Conservation (phyloP, 2,113 vertebrate genomes). For the Piprites chloris region DNA sequence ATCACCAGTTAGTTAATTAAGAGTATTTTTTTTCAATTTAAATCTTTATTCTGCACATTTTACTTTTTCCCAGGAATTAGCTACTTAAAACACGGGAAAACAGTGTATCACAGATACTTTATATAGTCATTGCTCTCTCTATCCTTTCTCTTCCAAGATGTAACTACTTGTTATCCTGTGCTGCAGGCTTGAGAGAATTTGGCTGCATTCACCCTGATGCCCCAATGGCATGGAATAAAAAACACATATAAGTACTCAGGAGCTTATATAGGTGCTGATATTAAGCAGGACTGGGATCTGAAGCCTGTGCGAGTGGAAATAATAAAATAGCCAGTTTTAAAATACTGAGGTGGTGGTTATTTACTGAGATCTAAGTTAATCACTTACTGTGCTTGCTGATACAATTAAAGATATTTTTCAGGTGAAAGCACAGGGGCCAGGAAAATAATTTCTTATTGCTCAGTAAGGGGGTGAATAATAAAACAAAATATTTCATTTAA, state of each 20-base stretch:
- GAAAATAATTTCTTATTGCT: conserved; percentile 47
- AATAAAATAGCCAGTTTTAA: not conserved
- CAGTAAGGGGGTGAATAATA: not conserved
- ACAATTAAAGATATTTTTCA: not conserved
- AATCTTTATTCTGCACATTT: not conserved
- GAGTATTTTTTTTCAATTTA: not conserved
- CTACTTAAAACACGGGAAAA: not conserved
- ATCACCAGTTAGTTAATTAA: not conserved
- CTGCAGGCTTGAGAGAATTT: not conserved
- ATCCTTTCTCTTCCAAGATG: not conserved
- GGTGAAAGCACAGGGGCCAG: not conserved
- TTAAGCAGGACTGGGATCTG: not conserved
- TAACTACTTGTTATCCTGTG: not conserved
- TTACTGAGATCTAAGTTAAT: no score
- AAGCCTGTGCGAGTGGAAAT: not conserved
- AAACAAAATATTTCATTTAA: not conserved
- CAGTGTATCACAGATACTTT: not conserved
- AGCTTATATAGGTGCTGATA: not conserved
- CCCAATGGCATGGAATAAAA: not conserved
- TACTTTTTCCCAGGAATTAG: not conserved
- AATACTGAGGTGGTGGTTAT: no score
- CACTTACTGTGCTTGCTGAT: not conserved
- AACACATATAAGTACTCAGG: not conserved
- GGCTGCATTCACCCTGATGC: not conserved
- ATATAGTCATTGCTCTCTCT: not conserved